phyloP scores from a whole-genome alignment of 2,113 vertebrate species.

The Oostethus manadensis region DNA sequence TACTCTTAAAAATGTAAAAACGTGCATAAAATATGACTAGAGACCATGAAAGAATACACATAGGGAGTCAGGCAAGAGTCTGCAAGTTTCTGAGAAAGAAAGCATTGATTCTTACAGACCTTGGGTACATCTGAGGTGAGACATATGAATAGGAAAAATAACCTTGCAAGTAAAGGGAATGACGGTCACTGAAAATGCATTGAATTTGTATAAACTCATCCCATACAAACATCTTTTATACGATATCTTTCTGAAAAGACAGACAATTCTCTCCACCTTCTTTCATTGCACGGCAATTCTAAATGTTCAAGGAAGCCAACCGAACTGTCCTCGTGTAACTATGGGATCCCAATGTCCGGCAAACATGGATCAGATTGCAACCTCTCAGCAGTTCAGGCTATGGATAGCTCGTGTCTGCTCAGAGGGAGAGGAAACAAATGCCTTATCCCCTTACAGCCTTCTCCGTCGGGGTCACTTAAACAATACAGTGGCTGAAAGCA shows the following conservation, averaged over 20 bases:
- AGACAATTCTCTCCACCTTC: background rate
- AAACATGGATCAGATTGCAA: conserved; percentile 67
- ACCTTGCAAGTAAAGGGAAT: background rate
- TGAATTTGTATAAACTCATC: background rate
- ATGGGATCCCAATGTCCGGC: conserved; percentile 58
- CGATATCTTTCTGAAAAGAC: background rate
- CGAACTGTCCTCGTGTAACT: conserved; percentile 26
- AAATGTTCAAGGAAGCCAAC: conserved; percentile 9
- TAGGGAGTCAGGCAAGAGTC: background rate
- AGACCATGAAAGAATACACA: background rate
- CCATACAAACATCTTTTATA: background rate
- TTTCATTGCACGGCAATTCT: background rate
- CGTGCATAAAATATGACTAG: background rate
- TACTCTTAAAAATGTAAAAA: background rate
- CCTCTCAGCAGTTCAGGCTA: conserved; percentile 62
- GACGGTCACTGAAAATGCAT: conserved; percentile 1
- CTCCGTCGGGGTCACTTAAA: conserved; percentile 58
- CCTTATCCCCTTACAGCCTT: conserved; percentile 68
- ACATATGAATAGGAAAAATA: background rate
- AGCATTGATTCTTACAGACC: background rate
- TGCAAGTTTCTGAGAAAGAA: background rate
- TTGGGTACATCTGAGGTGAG: background rate
- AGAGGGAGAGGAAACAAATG: conserved; percentile 64
- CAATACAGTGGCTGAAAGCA: conserved; percentile 62
- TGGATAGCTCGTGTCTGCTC: conserved; percentile 65